Base-by-base conservation (phyloP, 2,113 vertebrate genomes). In the Syngnathus typhle region DNA sequence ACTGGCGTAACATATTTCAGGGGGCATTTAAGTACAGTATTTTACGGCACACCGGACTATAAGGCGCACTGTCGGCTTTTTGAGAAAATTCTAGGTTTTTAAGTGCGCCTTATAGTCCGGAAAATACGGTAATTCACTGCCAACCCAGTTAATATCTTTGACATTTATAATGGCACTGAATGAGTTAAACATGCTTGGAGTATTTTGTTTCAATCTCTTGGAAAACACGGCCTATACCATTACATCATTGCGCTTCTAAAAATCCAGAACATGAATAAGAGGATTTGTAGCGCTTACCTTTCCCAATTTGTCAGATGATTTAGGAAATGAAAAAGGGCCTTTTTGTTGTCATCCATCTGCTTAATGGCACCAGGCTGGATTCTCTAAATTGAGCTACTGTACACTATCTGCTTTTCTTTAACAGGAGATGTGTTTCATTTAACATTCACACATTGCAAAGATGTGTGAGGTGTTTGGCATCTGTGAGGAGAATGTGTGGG, bases 291-390 rank as follows among this genome's bases (percentile, higher is more conserved):
- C 59, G 32, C 41, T 82, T 4, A 19, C n/a, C 62, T 11, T 23
- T 70, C n/a, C 68, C 55, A 44, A 12, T 69, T 70, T 47, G 65
- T 63, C 60, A 63, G 56, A 5, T 2, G 51, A 71, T 79, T 76
- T 64, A 64, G 58, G 64, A 73, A 70, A 75, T 71, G 73, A 78
- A 58, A 76, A 70, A 64, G 64, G 16, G 63, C 64, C 67, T 58
- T 43, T 76, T 73, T 73, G 62, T 71, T 55, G 59, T 70, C 68
- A 65, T 75, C 76, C 51, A 76, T 82, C 62, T 71, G 59, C 64
- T 73, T 44, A 69, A 82, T 73, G 80, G 58, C 52, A 16, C 37
- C n/a, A 64, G 39, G 43, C n/a, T 55, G 19, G 64, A 36, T 74
- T 72, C 39, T 41, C 39, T 41, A 10, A 41, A 69, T 76, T 76